Base-by-base conservation (phyloP, 2,113 vertebrate genomes). In the Pimephales promelas region DNA sequence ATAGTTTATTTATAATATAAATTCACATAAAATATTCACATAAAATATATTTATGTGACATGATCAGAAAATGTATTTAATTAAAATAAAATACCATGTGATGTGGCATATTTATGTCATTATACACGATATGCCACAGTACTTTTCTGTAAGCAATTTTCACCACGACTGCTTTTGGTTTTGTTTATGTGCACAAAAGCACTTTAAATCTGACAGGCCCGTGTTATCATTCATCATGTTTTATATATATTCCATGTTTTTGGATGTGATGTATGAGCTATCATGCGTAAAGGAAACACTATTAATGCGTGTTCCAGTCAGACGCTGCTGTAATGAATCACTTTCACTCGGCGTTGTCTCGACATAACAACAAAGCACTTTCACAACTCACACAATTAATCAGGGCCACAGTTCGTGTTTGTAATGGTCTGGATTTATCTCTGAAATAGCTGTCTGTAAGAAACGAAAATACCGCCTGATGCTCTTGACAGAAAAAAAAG, bases 241-340 rank as follows among this genome's bases (percentile, higher is more conserved):
- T 43, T 74, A 40, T 64, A n/a, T 74, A 26, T 40, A 78, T 77
- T 36, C 56, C 36, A 43, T 76, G 82, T 84, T 79, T 64, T 70
- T 26, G 24, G 10, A 22, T 20, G 59, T 72, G 77, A 54, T 81
- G 57, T 82, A 79, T 66, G 76, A 83, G 47, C 68, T 28, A 49
- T 80, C 36, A 45, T 20, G 74, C 40, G 16, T 52, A 45, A 72
- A 45, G 56, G 16, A 86, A 86, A 62, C 26, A 14, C n/a, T 76
- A 78, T 59, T 72, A 80, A 79, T 64, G 61, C 40, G 75, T 74
- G 76, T 61, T 72, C 66, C 76, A 79, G 36, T 80, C 66, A 61
- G 28, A 73, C 20, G 76, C 40, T 49, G 22, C 52, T 43, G 34
- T 36, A 72, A 66, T 80, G 45, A n/a, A 81, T 72, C 77, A 71